Conservation (phyloP, 2,888 invertebrate genomes). For the Drosophila paranaensis region DNA sequence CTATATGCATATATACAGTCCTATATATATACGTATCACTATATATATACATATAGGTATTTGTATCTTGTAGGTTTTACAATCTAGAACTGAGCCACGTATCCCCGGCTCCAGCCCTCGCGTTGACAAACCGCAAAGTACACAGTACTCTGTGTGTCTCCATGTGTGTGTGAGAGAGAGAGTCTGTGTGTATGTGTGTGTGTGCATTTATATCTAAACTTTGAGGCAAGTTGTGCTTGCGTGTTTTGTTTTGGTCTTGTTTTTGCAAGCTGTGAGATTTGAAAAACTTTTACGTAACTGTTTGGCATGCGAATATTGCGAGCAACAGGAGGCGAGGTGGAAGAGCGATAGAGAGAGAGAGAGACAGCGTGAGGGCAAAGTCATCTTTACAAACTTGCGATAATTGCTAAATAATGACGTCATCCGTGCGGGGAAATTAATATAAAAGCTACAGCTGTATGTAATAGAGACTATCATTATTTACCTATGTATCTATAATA, state of each 20-base stretch:
- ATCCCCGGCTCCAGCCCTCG: background rate
- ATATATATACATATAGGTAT: constrained; percentile 1
- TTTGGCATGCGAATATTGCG: constrained; percentile 29
- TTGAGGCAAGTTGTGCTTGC: constrained; percentile 64
- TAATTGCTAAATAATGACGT: constrained; percentile 38
- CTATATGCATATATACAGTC: background rate
- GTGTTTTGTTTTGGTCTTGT: constrained; percentile 54
- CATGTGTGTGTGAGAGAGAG: constrained; percentile 10
- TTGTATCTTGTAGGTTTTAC: constrained; percentile 27
- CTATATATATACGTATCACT: background rate
- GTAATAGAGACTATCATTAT: background rate
- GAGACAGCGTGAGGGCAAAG: background rate
- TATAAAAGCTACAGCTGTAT: background rate
- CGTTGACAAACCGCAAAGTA: constrained; percentile 9
- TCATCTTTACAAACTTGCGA: constrained; percentile 39
- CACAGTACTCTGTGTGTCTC: constrained; percentile 10
- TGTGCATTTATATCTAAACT: constrained; percentile 51
- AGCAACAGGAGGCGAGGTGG: constrained; percentile 38
- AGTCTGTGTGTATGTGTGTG: background rate
- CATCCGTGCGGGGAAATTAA: background rate
- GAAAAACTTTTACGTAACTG: constrained; percentile 68
- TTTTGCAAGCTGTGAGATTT: constrained; percentile 64
- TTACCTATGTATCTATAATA: too few species aligned
- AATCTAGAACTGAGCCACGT: constrained; percentile 53
- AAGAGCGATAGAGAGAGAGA: background rate